Conservation (phyloP, 1,140 invertebrate species). For the Apocrypta bakeri region DNA sequence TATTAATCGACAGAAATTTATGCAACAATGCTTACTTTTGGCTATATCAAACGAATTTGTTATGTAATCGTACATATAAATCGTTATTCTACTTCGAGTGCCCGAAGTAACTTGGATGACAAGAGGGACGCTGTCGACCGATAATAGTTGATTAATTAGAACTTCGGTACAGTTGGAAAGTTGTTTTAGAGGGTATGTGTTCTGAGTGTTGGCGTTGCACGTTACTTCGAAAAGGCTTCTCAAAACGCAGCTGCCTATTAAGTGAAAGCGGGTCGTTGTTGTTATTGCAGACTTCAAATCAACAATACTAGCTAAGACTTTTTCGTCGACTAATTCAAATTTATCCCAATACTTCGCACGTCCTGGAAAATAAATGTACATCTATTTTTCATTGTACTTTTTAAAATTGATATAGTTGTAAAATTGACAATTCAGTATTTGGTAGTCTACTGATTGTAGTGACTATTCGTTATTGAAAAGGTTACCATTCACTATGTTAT, state of each 20-base stretch:
- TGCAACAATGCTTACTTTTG: slow-evolving; percentile 50
- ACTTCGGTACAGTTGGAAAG: slow-evolving; percentile 22
- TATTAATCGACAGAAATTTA: not conserved
- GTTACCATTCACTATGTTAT: too few relatives aligned
- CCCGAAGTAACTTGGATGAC: slow-evolving; percentile 49
- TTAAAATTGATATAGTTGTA: too few relatives aligned
- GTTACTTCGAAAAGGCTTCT: slow-evolving; percentile 27
- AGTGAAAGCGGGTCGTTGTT: not conserved
- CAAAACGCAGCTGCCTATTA: slow-evolving; percentile 14
- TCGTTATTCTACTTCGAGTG: slow-evolving; percentile 46
- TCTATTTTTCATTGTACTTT: slow-evolving; percentile 17
- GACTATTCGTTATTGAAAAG: too few relatives aligned
- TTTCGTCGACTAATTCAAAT: slow-evolving; percentile 51
- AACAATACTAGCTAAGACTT: not conserved
- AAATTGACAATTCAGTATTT: too few relatives aligned
- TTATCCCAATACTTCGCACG: slow-evolving; percentile 56
- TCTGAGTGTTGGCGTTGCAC: slow-evolving; percentile 33
- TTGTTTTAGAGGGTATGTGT: slow-evolving; percentile 23
- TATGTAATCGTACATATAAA: slow-evolving; percentile 45
- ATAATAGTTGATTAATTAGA: slow-evolving; percentile 48
- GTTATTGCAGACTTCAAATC: not conserved
- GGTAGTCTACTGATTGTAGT: too few relatives aligned
- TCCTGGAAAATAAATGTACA: slow-evolving; percentile 47
- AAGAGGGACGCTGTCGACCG: slow-evolving; percentile 25
- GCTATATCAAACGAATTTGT: slow-evolving; percentile 33